These are phyloP conservation scores for Microchrysa polita DNA, from an alignment of 2,888 invertebrate species.

Conservation along the genomic window DNA sequence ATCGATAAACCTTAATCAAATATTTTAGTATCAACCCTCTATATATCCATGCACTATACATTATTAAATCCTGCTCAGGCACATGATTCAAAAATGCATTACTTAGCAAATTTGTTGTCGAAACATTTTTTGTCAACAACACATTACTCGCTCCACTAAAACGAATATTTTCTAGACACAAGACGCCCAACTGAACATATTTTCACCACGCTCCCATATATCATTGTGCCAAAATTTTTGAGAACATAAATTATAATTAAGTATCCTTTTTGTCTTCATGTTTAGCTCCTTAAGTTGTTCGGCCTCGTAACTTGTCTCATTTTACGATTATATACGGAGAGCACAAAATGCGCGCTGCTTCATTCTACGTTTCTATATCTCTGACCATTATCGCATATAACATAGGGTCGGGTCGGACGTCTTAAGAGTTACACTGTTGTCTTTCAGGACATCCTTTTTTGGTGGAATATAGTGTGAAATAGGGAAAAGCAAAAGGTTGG, in stretches of 20 bases:
- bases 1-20: no score
- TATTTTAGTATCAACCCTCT: no score
- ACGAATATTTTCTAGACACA: no score
- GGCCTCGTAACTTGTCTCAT: constrained; percentile 40
- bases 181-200: background rate
- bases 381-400: constrained; percentile 3
- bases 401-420: constrained; percentile 17
- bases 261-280: constrained; percentile 38
- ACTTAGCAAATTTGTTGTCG: no score
- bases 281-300: constrained; percentile 39
- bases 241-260: constrained; percentile 46
- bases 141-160: no score
- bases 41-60: no score
- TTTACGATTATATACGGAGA: constrained; percentile 36
- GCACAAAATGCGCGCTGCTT: constrained; percentile 15
- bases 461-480: background rate
- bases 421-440: background rate
- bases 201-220: constrained; percentile 30
- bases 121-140: no score
- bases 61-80: no score
- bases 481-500: background rate
- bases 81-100: no score
- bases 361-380: no score
- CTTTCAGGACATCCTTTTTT: background rate
- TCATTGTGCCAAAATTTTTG: constrained; percentile 43